These are phyloP conservation scores for Leptopilina boulardi DNA, from an alignment of 1,140 invertebrate genomes.

Conservation along the genomic window DNA sequence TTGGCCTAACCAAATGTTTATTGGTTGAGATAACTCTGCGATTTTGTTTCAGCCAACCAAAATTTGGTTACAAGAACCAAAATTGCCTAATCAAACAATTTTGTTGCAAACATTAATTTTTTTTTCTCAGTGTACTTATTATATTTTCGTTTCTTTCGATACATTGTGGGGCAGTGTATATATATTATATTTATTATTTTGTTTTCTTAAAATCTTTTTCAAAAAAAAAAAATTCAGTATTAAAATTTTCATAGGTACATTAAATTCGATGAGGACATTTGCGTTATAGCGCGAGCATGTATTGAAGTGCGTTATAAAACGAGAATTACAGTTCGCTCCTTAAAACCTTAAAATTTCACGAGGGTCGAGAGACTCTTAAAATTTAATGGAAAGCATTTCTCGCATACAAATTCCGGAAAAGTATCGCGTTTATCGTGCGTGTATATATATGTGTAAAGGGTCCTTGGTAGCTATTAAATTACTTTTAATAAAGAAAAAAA, in stretches of 20 bases:
- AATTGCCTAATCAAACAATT: no score
- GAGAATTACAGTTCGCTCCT: neutral
- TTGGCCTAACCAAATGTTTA: no score
- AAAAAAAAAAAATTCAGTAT: no score
- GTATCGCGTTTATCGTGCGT: constrained; percentile 13
- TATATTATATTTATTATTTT: no score
- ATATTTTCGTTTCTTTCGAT: no score
- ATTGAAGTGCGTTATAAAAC: constrained; percentile 3
- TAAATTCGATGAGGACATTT: neutral
- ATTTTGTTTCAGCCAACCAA: no score
- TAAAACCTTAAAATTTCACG: neutral
- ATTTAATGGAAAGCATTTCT: constrained; percentile 53
- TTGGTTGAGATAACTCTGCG: no score
- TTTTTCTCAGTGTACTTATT: no score
- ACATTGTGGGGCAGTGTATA: no score
- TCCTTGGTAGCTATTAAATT: constrained; percentile 59
- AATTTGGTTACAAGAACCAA: no score
- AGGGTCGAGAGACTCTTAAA: constrained; percentile 22
- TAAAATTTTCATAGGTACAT: neutral
- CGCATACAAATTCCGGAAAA: constrained; percentile 52
- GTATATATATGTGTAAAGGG: constrained; percentile 22
- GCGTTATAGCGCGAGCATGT: neutral
- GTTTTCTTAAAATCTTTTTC: no score
- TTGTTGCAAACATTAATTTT: no score
- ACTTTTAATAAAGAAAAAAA: constrained; percentile 61